phyloP scores from a whole-genome alignment of 2,113 vertebrate genomes.

The Zosterops borbonicus region DNA sequence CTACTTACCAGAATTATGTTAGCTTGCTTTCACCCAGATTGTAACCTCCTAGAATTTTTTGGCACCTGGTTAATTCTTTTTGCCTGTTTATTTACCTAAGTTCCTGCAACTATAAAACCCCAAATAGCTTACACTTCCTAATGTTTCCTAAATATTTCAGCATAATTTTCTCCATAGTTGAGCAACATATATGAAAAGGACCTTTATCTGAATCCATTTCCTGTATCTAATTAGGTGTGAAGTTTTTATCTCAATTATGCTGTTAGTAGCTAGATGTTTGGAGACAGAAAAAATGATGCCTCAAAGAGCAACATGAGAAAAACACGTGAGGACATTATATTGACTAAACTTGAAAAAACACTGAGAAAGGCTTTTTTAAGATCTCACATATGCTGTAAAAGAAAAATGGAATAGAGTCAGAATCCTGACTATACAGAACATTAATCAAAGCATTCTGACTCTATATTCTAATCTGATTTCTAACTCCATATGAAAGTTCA shows the following conservation, averaged over 20 bases:
- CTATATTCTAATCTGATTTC: slow-evolving; percentile 5
- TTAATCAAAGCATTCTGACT: neutral
- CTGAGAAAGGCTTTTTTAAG: neutral
- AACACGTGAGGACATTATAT: neutral
- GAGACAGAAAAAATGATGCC: neutral
- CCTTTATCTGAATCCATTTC: neutral
- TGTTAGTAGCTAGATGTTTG: slow-evolving; percentile 2
- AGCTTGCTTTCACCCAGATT: neutral
- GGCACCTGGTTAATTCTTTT: neutral
- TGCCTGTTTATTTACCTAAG: neutral
- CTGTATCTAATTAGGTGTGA: neutral
- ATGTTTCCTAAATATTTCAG: neutral
- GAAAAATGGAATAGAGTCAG: neutral
- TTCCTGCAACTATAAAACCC: neutral
- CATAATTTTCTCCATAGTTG: neutral
- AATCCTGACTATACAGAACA: neutral
- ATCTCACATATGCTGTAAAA: neutral
- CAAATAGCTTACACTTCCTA: neutral
- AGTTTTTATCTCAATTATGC: neutral
- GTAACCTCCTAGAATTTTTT: neutral
- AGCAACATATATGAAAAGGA: neutral
- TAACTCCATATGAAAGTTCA: neutral
- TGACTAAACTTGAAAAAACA: neutral
- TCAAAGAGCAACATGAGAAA: neutral
- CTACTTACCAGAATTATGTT: neutral